Evolutionary conservation across 2,888 invertebrate genomes (phyloP).

Genomic region (Leucania comma): DNA sequence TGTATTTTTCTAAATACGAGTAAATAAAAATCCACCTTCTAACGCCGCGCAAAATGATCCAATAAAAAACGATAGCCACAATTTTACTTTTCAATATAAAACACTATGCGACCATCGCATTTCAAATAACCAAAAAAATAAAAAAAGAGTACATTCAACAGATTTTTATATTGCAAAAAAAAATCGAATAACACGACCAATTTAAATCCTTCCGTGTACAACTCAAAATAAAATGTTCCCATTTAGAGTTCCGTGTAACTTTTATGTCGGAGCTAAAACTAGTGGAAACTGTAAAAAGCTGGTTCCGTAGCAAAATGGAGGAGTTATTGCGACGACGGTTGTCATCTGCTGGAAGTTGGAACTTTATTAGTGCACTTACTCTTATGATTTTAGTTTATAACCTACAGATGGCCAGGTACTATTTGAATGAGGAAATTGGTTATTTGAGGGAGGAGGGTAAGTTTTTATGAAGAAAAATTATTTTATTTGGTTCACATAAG

Average conservation of each 20-base stretch:
- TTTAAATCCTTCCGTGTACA: constrained; percentile 46
- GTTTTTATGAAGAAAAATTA: not conserved
- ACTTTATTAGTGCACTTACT: constrained; percentile 61
- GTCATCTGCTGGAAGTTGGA: constrained; percentile 50
- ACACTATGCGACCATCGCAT: constrained; percentile 26
- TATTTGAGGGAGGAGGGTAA: not conserved
- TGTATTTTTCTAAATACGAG: not conserved
- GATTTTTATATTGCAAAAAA: constrained; percentile 36
- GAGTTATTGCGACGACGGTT: constrained; percentile 53
- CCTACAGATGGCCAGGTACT: constrained; percentile 52
- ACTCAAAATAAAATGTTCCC: constrained; percentile 49
- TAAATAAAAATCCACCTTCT: not conserved
- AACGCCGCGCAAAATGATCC: constrained; percentile 4
- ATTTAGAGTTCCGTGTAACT: constrained; percentile 52
- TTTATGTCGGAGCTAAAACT: constrained; percentile 48
- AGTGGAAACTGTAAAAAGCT: constrained; percentile 51
- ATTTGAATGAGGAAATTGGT: constrained; percentile 54
- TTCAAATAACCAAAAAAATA: constrained; percentile 31
- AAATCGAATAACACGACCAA: constrained; percentile 30
- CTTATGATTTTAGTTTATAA: constrained; percentile 59
- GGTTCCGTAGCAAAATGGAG: constrained; percentile 53
- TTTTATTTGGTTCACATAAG: no score
- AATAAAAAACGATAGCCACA: constrained; percentile 16
- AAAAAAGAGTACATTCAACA: constrained; percentile 27
- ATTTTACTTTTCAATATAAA: constrained; percentile 42